Base-by-base conservation (phyloP, 2,797 vertebrate genomes). In the Pseudocheirus occidentalis region DNA sequence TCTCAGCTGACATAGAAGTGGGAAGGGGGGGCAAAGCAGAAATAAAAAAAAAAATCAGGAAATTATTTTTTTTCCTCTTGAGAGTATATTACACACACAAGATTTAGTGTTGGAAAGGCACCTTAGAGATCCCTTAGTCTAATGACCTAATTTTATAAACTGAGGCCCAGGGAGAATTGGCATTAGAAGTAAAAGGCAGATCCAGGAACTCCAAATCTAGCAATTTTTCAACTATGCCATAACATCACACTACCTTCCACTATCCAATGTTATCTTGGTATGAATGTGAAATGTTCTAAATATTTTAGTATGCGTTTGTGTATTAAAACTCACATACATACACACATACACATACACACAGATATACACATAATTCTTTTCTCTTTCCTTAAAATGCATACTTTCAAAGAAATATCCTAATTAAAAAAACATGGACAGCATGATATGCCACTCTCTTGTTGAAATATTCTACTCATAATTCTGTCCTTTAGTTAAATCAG, bases 321-420 rank as follows among this genome's bases (percentile, higher is more conserved):
- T 62, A 40, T 92, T 59, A 31, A 95, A n/a, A 91, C 40, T 40
- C 46, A 93, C 93, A 95, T 46, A 89, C 18, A n/a, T 40, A 93
- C 40, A 96, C 73, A 93, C 93, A 95, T 46, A 89, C 18, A n/a
- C 46, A 93, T 21, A 96, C 73, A 40, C 31, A 93, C 81, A 95
- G 52, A 89, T 31, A 31, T 31, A 93, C 21, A 96, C 73, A 40
- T 9, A 89, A 46, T 66, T 90, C 24, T 57, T 95, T 92, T 53
- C 31, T 21, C 24, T 52, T 90, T 14, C 53, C 11, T 96, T 92
- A 95, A 92, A 62, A 29, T 21, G 29, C 91, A 27, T 55, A 94
- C 81, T 34, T 87, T 93, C 95, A 94, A 95, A 95, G 31, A 56
- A 0, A 54, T 96, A 55, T 93, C 10, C 93, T 27, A 81, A 24